These are phyloP conservation scores for Bolborhynchus lineola DNA, from an alignment of 2,113 vertebrate species.

Conservation along the genomic window DNA sequence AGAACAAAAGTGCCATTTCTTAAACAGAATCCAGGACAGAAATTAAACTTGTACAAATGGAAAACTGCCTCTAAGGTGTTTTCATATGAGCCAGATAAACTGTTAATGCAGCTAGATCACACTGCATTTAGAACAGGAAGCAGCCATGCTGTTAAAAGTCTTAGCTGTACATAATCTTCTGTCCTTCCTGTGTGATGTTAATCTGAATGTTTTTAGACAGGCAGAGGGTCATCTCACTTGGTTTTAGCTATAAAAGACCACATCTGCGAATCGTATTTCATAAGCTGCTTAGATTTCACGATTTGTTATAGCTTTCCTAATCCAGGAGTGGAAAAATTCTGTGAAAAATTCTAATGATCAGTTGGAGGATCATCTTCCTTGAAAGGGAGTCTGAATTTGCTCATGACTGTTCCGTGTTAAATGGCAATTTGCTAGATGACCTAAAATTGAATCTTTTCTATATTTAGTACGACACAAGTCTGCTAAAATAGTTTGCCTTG, in stretches of 20 bases:
- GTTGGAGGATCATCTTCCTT: not conserved
- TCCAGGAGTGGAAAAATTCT: not conserved
- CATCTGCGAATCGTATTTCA: not conserved
- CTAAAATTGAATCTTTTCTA: not conserved
- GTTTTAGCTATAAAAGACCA: not conserved
- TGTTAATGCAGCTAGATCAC: fast-evolving
- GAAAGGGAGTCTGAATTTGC: not conserved
- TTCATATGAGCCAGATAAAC: not conserved
- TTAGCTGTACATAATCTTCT: not conserved
- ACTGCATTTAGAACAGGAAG: not conserved
- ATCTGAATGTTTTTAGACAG: not conserved
- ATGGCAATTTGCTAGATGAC: not conserved
- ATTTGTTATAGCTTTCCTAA: not conserved
- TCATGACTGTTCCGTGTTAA: not conserved
- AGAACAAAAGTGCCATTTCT: no score
- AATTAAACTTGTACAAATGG: not conserved
- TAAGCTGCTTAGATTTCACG: not conserved
- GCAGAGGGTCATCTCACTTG: not conserved
- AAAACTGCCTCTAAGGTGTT: not conserved
- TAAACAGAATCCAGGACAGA: no score
- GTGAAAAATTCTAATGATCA: not conserved
- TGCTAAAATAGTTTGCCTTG: not conserved
- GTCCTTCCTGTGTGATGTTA: not conserved
- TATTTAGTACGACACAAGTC: not conserved
- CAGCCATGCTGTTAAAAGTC: not conserved